Percentiles rank a stretch among this genome's conserved stretches.
Evolutionary conservation across 2,888 invertebrate species (phyloP).

Genomic region (Gibbula magus): DNA sequence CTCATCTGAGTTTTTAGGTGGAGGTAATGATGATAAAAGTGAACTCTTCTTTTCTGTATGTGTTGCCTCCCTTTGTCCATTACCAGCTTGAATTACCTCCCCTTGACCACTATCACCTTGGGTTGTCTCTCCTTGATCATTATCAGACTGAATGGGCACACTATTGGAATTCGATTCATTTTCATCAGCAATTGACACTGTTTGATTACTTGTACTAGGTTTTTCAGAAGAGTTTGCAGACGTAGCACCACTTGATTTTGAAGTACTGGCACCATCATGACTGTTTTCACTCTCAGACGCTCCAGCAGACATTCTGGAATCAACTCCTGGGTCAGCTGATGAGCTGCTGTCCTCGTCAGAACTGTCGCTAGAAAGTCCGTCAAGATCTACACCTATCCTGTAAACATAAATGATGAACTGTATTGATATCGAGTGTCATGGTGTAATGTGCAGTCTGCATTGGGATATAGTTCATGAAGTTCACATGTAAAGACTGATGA

Average conservation of each 20-base stretch:
- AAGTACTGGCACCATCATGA: not conserved
- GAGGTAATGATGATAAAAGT: not conserved
- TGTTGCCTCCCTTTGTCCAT: not conserved
- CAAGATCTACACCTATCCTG: constrained; percentile 62
- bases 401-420: not conserved
- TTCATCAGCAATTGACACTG: not conserved
- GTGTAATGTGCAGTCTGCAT: too few species aligned
- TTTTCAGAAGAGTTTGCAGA: not conserved
- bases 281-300: not conserved
- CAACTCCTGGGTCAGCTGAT: not conserved
- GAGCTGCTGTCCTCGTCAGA: constrained; percentile 44
- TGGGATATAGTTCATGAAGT: too few species aligned
- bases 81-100: not conserved
- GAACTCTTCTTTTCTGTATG: not conserved
- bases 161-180: not conserved
- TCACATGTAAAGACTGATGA: too few species aligned
- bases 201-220: not conserved
- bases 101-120: not conserved
- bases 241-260: not conserved
- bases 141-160: not conserved
- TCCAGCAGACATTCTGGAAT: not conserved
- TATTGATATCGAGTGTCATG: too few species aligned
- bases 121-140: not conserved
- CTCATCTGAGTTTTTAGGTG: not conserved
- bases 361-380: constrained; percentile 54